Evolutionary conservation across 2,113 vertebrate genomes (phyloP), one percentile per base, ranked within the genome.

Genomic region (Forbesichthys agassizii): DNA sequence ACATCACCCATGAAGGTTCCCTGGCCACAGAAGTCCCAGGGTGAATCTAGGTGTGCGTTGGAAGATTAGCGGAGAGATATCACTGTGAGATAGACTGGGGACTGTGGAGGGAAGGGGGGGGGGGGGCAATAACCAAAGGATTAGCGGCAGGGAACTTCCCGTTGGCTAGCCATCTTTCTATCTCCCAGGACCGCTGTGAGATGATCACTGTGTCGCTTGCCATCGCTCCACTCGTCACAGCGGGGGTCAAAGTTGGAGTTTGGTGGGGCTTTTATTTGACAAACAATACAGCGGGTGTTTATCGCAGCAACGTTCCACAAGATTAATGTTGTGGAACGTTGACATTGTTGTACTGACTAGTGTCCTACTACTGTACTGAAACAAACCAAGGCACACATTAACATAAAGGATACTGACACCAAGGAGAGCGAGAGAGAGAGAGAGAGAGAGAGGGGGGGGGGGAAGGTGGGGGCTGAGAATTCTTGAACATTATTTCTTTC

Each of bases 141-240:
- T 92, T 91, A 91, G 83, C 81, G 55, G 71, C 60, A 74, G 85
- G 89, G 76, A 88, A 84, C 80, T 80, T 88, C 88, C 90, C 92
- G 64, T 84, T 53, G 66, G 92, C 61, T 90, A 79, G 72, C 71
- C 66, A 73, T 82, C 80, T 82, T 75, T 80, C 75, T 80, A 64
- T 89, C 79, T 84, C 82, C 83, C 87, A 84, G 89, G 86, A 88
- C 91, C 90, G 91, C 91, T 92, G 90, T 91, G 91, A 93, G 92
- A 92, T 93, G 91, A 93, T 94, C 93, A 93, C 91, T 86, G 83
- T 89, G 90, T 89, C 83, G 83, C 92, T 92, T 90, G 85, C 84
- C 75, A 86, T 86, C 89, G 91, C 69, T 93, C 76, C 61, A 63
- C 74, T 69, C 82, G 36, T 69, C 79, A 87, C 88, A 91, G 84